Percentiles rank a stretch among this genome's conserved stretches.
These are phyloP conservation scores for Stratiomys singularior DNA, from an alignment of 2,888 invertebrate species.

Conservation along the genomic window DNA sequence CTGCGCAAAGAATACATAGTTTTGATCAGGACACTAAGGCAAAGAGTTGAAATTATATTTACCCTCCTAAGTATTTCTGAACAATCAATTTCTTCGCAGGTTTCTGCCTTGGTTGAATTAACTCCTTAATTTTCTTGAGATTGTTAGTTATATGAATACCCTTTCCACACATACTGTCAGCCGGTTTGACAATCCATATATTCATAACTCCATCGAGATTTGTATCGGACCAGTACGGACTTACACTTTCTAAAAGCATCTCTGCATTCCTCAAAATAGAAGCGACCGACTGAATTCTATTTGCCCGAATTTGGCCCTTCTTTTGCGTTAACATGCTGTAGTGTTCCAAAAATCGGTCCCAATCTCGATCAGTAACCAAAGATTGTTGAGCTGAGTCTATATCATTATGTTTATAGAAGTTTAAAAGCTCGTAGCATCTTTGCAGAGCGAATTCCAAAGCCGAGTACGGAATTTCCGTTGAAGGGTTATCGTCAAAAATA, in stretches of 20 bases:
- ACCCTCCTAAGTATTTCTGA: constrained; percentile 90
- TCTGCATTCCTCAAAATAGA: constrained; percentile 52
- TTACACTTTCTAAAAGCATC: constrained; percentile 19
- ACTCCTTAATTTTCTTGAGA: constrained; percentile 70
- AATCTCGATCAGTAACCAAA: constrained; percentile 54
- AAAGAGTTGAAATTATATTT: too few species aligned
- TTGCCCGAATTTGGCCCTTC: constrained; percentile 60
- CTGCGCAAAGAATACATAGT: too few species aligned
- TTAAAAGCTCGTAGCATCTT: constrained; percentile 17
- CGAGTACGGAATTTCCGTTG: not conserved
- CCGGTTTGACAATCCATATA: constrained; percentile 88
- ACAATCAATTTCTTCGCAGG: constrained; percentile 75
- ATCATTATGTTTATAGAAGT: constrained; percentile 1
- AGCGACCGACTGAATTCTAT: constrained; percentile 56
- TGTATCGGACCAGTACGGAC: constrained; percentile 67
- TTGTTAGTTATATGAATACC: constrained; percentile 82
- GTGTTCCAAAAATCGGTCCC: constrained; percentile 57
- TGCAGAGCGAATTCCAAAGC: constrained; percentile 30
- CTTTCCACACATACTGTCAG: constrained; percentile 71
- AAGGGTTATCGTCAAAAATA: not conserved
- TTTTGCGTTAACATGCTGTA: constrained; percentile 50
- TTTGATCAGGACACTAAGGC: too few species aligned
- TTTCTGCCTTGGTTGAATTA: constrained; percentile 67
- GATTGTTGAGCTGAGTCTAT: not conserved
- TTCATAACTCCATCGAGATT: constrained; percentile 78